Evolutionary conservation across 2,113 vertebrate species (phyloP).

Genomic region (Halichoeres trimaculatus): DNA sequence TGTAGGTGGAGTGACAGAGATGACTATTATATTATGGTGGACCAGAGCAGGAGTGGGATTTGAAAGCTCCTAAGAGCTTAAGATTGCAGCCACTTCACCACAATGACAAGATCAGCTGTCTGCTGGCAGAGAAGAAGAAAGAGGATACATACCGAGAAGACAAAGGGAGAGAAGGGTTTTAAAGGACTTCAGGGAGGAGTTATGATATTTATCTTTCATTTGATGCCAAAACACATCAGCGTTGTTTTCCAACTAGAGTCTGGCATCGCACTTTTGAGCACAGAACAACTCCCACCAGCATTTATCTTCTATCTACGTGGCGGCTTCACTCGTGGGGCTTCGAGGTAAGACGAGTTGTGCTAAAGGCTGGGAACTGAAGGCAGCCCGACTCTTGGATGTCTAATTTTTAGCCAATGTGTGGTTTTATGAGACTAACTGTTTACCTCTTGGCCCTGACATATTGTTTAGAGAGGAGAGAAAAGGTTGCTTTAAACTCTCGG

Average conservation of each 20-base stretch:
- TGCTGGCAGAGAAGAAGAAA: constrained; percentile 11
- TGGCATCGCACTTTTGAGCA: constrained; percentile 12
- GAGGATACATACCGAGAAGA: constrained; percentile 10
- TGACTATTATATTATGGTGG: background rate
- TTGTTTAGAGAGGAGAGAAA: constrained; percentile 57
- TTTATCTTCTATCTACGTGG: constrained; percentile 18
- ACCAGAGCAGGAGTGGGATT: constrained; percentile 8
- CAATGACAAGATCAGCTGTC: constrained; percentile 30
- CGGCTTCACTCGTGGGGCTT: constrained; percentile 19
- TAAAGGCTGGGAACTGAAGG: constrained; percentile 21
- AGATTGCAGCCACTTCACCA: constrained; percentile 33
- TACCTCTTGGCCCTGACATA: constrained; percentile 46
- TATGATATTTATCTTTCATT: constrained; percentile 50
- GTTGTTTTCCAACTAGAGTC: constrained; percentile 42
- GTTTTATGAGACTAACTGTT: constrained; percentile 61
- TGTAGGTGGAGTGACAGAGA: constrained; percentile 3
- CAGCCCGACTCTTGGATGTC: constrained; percentile 24
- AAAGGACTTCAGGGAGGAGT: constrained; percentile 35
- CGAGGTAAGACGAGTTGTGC: constrained; percentile 26
- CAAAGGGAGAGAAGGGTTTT: constrained; percentile 1
- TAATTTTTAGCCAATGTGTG: constrained; percentile 43
- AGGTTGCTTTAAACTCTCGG: constrained; percentile 54
- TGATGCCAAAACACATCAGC: constrained; percentile 46
- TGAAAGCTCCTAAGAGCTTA: constrained; percentile 30
- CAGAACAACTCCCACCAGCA: constrained; percentile 26